Evolutionary conservation across 2,113 vertebrate species (phyloP).

Genomic region (Sialia sialis): DNA sequence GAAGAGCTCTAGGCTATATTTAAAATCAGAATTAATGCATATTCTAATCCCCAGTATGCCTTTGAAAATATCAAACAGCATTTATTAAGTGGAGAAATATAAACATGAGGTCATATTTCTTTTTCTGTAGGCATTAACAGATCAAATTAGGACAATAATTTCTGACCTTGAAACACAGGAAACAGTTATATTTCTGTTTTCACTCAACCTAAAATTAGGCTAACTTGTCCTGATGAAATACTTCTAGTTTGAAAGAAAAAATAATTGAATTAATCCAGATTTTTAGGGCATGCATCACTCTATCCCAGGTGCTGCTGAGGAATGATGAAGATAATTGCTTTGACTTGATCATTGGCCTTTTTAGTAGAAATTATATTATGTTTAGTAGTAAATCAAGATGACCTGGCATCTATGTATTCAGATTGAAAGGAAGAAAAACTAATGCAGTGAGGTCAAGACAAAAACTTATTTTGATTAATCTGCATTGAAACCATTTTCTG

Average conservation of each 20-base stretch:
- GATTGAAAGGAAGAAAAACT: background rate
- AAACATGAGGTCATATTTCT: constrained; percentile 5
- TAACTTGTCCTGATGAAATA: background rate
- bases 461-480: background rate
- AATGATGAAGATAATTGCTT: background rate
- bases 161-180: background rate
- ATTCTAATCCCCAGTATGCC: background rate
- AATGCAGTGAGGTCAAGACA: background rate
- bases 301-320: background rate
- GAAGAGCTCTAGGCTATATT: background rate
- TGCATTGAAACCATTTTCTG: background rate
- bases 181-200: background rate
- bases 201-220: background rate
- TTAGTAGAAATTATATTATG: background rate
- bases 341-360: background rate
- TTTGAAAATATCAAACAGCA: constrained; percentile 27
- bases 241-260: background rate
- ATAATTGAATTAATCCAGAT: background rate
- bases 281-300: background rate
- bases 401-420: background rate
- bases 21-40: constrained; percentile 1
- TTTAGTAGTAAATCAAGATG: background rate
- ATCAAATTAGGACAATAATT: background rate
- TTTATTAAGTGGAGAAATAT: constrained; percentile 7
- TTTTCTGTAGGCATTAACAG: background rate